Percentiles rank a stretch among this genome's conserved stretches.
Evolutionary conservation across 2,888 invertebrate species (phyloP).

Genomic region (Eudasyphora cyanicolor): DNA sequence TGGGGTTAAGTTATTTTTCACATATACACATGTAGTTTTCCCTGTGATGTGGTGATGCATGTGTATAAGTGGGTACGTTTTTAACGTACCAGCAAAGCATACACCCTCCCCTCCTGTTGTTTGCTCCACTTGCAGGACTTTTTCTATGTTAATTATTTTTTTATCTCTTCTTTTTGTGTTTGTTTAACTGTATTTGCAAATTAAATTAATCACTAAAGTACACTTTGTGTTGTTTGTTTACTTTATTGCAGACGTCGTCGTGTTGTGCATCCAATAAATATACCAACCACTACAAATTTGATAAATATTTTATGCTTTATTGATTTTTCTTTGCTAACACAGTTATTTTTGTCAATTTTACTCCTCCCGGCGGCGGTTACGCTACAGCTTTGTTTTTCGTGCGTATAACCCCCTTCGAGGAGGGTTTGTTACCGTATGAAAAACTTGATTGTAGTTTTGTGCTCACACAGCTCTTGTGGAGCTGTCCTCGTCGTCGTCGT

Average conservation of each 20-base stretch:
- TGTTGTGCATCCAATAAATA: neutral
- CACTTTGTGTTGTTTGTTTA: neutral
- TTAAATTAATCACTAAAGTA: neutral
- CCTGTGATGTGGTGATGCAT: neutral
- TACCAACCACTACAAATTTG: conserved; percentile 14
- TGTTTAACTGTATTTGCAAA: neutral
- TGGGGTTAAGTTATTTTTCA: too few relatives aligned
- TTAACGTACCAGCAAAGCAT: too few relatives aligned
- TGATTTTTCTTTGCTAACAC: conserved; percentile 57
- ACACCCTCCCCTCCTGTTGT: too few relatives aligned
- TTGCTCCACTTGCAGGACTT: too few relatives aligned
- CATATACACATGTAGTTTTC: neutral
- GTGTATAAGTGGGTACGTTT: neutral
- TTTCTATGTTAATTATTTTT: neutral
- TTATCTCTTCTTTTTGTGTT: neutral
- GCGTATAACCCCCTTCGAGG: conserved; percentile 43
- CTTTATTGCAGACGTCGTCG: neutral
- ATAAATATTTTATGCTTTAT: conserved; percentile 56
- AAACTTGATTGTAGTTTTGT: conserved; percentile 2
- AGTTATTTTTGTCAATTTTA: conserved; percentile 13
- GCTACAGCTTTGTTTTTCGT: conserved; percentile 17
- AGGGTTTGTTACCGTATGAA: conserved; percentile 56
- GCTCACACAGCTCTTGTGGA: conserved; percentile 43
- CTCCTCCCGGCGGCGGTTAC: conserved; percentile 1
- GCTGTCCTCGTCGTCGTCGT: conserved; percentile 5